phyloP scores from a whole-genome alignment of 2,797 vertebrate species.

The Urosaurus nigricauda region DNA sequence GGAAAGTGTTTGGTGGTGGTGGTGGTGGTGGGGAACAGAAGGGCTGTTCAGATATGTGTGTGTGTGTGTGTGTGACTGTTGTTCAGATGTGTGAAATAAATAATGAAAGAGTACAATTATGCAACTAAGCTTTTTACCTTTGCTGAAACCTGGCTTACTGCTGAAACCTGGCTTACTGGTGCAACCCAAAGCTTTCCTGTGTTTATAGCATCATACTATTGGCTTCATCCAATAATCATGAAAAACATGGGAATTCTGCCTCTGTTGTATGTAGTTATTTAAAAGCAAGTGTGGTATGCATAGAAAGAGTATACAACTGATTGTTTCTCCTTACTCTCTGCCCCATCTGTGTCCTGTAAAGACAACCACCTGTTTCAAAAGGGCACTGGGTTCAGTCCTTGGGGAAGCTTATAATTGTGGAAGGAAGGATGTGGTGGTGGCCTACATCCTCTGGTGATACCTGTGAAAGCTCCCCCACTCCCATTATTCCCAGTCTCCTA shows the following conservation, averaged over 20 bases:
- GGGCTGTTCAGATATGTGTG: too few relatives aligned
- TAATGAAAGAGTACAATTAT: neutral
- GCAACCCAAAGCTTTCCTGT: neutral
- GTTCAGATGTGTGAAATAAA: neutral
- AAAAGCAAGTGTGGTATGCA: neutral
- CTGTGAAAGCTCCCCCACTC: too few relatives aligned
- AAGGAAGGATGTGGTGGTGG: neutral
- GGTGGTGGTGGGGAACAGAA: too few relatives aligned
- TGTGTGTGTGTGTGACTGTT: neutral
- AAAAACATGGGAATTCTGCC: neutral
- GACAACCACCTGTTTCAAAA: conserved; percentile 4
- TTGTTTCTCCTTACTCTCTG: too few relatives aligned
- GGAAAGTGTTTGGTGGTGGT: neutral
- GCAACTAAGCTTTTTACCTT: neutral
- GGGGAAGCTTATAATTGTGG: neutral
- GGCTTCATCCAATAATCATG: neutral
- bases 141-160: neutral
- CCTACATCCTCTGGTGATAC: too few relatives aligned
- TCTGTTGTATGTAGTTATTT: neutral
- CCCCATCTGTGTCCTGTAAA: rapidly evolving
- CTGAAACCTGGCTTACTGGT: neutral
- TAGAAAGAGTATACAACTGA: neutral
- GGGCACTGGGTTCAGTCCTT: neutral
- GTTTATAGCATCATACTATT: neutral
- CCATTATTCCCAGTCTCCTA: neutral